Conservation (phyloP, 2,113 vertebrate genomes). For the Sula dactylatra region DNA sequence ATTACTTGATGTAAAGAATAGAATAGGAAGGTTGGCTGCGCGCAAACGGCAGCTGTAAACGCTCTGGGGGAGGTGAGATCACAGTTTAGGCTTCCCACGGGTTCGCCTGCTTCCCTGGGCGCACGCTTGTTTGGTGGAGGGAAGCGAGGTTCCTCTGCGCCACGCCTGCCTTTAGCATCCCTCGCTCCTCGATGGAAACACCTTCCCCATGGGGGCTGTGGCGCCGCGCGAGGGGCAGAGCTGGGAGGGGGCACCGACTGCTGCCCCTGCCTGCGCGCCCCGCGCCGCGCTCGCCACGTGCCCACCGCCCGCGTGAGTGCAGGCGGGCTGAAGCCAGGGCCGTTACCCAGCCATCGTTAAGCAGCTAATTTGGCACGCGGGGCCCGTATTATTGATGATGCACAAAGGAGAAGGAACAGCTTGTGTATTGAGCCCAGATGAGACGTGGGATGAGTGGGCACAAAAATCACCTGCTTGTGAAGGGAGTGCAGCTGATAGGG, state of each 20-base stretch:
- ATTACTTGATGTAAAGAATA: background rate
- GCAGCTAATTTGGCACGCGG: background rate
- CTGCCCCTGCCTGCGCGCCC: background rate
- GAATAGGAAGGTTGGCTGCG: background rate
- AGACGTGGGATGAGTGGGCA: background rate
- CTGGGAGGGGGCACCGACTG: background rate
- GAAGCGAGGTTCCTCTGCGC: background rate
- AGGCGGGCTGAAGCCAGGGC: background rate
- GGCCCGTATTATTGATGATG: fast-evolving
- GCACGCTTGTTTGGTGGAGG: background rate
- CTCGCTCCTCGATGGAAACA: fast-evolving
- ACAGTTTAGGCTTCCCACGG: background rate
- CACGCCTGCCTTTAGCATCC: fast-evolving
- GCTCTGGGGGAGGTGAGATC: background rate
- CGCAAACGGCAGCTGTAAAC: background rate
- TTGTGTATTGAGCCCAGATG: background rate
- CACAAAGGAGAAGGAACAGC: background rate
- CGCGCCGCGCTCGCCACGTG: fast-evolving
- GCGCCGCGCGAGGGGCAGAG: fast-evolving
- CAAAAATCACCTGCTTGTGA: background rate
- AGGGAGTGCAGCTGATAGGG: background rate
- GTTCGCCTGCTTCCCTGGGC: background rate
- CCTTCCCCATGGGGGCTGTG: fast-evolving
- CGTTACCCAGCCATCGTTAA: fast-evolving
- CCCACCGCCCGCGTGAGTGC: background rate